Evolutionary conservation across 2,888 invertebrate species (phyloP).

Genomic region (Sarcophaga carnaria): DNA sequence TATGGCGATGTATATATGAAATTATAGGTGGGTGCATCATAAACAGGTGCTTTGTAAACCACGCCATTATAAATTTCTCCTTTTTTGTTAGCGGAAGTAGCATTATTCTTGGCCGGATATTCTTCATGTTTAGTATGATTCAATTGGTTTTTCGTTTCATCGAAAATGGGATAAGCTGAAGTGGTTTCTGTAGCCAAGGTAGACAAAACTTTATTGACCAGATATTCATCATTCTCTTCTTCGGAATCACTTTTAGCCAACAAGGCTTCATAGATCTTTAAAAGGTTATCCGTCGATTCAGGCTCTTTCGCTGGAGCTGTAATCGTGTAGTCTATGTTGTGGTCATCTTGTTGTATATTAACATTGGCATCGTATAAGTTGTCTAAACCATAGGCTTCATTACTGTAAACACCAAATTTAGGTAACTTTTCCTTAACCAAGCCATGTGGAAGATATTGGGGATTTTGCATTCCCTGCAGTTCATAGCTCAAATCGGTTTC

Average conservation of each 20-base stretch:
- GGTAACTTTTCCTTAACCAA: not conserved
- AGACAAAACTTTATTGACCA: slow-evolving; percentile 10
- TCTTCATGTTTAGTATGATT: slow-evolving; percentile 6
- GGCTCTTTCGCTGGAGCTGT: not conserved
- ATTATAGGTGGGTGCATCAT: slow-evolving; percentile 50
- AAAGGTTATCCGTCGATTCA: not conserved
- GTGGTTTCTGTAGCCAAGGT: not conserved
- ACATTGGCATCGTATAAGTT: not conserved
- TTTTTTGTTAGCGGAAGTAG: not conserved
- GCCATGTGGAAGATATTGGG: too few relatives aligned
- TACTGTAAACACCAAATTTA: slow-evolving; percentile 13
- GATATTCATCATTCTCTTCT: not conserved
- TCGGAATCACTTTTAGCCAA: not conserved
- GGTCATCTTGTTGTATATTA: not conserved
- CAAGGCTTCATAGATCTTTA: not conserved
- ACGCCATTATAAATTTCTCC: slow-evolving; percentile 51
- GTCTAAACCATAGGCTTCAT: slow-evolving; percentile 10
- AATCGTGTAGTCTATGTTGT: not conserved
- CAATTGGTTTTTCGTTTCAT: not conserved
- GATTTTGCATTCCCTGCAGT: not conserved
- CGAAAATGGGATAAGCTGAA: not conserved
- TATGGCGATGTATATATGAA: slow-evolving; percentile 42
- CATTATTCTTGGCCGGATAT: not conserved
- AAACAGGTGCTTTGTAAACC: slow-evolving; percentile 49
- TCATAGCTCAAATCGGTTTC: not conserved